Conservation (phyloP, 2,888 invertebrate species). For the Argyra leucocephala region DNA sequence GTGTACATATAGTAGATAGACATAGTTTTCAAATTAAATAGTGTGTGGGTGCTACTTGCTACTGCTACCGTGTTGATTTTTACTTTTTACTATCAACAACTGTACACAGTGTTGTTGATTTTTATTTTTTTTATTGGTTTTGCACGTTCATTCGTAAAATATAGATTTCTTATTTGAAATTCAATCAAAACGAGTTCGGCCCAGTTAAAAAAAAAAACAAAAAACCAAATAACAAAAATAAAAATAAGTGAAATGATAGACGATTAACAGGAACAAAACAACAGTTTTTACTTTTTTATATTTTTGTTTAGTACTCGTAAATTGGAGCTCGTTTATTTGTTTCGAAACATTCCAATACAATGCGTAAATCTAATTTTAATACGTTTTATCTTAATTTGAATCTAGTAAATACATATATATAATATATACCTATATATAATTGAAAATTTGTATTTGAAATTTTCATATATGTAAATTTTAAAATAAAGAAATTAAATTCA, state of each 20-base stretch:
- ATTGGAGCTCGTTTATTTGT: not conserved
- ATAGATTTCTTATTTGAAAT: not conserved
- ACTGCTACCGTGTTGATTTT: too few relatives aligned
- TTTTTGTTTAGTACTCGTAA: not conserved
- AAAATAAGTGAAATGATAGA: not conserved
- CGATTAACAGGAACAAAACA: not conserved
- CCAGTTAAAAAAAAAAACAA: not conserved
- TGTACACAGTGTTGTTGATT: not conserved
- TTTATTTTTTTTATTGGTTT: not conserved
- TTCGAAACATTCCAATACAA: not conserved
- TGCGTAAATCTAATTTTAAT: conserved; percentile 6
- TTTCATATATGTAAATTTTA: too few relatives aligned
- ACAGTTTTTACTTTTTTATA: not conserved
- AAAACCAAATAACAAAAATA: too few relatives aligned
- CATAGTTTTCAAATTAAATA: too few relatives aligned
- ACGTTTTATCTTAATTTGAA: not conserved
- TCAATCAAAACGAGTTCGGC: not conserved
- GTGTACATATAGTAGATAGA: not conserved
- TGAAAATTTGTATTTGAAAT: too few relatives aligned
- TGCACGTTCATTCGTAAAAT: too few relatives aligned
- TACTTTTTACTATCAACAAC: not conserved
- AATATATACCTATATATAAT: too few relatives aligned
- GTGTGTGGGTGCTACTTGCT: not conserved
- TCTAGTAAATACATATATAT: not conserved
- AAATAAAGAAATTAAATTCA: too few relatives aligned